Evolutionary conservation across 2,888 invertebrate species (phyloP).

Genomic region (Pyralis farinalis): DNA sequence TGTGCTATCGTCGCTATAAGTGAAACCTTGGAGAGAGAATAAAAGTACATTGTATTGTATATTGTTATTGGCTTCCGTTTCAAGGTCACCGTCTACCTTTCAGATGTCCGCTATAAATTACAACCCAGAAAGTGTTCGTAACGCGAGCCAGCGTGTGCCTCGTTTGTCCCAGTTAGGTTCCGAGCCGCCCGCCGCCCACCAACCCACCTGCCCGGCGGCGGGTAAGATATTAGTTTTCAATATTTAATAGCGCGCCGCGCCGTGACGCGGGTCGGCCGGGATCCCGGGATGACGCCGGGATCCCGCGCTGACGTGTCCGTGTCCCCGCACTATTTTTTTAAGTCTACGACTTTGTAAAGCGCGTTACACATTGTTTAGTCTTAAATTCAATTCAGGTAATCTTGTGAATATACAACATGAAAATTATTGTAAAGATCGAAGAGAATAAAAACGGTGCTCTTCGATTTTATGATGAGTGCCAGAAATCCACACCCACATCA

Average conservation of each 20-base stretch:
- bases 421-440: no score
- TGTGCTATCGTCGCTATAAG: no score
- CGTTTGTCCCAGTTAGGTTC: conserved; percentile 4
- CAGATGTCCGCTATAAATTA: neutral
- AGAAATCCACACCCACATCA: no score
- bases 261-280: conserved; percentile 13
- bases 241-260: conserved; percentile 29
- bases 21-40: no score
- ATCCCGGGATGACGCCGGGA: neutral
- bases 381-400: no score
- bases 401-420: no score
- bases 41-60: no score
- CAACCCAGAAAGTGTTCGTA: neutral
- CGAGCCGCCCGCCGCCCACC: conserved; percentile 16
- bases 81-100: neutral
- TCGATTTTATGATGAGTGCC: no score
- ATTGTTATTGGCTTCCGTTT: neutral
- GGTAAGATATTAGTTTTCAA: conserved; percentile 32
- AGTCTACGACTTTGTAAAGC: no score
- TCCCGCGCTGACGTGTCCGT: conserved; percentile 13
- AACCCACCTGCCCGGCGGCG: conserved; percentile 9
- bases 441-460: no score
- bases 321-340: conserved; percentile 3
- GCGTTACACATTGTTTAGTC: no score
- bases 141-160: conserved; percentile 3